phyloP scores from a whole-genome alignment of 2,113 vertebrate genomes.

The Otolemur garnettii region DNA sequence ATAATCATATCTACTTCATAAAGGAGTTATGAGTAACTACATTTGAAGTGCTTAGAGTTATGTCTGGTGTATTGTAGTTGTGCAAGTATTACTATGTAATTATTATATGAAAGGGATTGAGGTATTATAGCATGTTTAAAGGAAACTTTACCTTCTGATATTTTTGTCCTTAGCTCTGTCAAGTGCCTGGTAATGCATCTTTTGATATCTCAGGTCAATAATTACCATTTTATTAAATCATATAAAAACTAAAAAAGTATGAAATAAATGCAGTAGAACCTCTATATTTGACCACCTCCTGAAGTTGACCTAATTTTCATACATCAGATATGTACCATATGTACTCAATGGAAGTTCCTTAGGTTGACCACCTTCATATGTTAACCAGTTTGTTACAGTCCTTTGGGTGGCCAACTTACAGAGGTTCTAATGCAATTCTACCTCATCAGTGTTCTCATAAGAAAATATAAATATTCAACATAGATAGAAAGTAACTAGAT shows the following conservation, averaged over 20 bases:
- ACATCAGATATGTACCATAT: too few species aligned
- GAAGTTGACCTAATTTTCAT: too few species aligned
- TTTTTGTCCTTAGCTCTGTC: not conserved
- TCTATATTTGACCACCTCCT: too few species aligned
- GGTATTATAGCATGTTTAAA: not conserved
- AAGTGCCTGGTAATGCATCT: not conserved
- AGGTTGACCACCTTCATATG: too few species aligned
- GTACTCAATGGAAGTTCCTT: too few species aligned
- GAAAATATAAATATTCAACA: not conserved
- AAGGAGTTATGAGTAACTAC: not conserved
- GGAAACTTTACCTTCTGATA: not conserved
- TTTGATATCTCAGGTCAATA: not conserved
- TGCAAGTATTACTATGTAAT: not conserved
- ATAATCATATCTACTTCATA: not conserved
- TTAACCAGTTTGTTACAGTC: too few species aligned
- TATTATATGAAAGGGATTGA: not conserved
- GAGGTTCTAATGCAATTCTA: not conserved
- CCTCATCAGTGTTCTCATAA: not conserved
- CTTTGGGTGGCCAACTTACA: too few species aligned
- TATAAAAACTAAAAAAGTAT: not conserved
- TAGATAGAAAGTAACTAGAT: not conserved
- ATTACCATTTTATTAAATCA: slow-evolving; percentile 18
- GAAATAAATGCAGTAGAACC: not conserved
- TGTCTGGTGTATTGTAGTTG: not conserved
- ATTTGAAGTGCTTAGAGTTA: not conserved